Conservation (phyloP, 2,113 vertebrate genomes). For the Leucopsar rothschildi region DNA sequence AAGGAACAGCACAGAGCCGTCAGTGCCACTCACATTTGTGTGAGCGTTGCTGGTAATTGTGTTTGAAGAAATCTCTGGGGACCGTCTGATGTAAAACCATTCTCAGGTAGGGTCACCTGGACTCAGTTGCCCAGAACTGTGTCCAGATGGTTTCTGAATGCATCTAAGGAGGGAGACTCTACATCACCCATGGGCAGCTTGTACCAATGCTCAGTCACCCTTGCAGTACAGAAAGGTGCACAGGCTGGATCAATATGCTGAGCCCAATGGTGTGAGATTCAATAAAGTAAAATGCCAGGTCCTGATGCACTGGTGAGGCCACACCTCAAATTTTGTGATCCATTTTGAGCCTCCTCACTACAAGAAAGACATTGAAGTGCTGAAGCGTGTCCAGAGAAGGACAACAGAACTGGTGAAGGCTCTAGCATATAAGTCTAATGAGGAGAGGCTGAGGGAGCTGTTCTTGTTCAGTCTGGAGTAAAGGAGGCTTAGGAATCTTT, state of each 20-base stretch:
- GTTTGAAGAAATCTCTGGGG: background rate
- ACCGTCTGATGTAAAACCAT: background rate
- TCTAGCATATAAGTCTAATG: background rate
- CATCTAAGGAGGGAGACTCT: background rate
- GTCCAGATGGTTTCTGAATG: background rate
- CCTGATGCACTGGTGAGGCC: background rate
- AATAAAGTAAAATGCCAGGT: background rate
- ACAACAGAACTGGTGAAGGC: background rate
- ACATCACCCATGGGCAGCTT: background rate
- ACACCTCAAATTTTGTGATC: background rate
- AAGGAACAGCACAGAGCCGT: background rate
- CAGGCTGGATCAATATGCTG: accelerated
- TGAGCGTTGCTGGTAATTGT: background rate
- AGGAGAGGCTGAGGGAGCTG: background rate
- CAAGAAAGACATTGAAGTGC: background rate
- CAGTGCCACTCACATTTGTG: background rate
- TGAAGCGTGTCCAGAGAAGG: background rate
- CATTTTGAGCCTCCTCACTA: background rate
- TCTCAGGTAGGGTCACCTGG: background rate
- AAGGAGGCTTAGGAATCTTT: background rate
- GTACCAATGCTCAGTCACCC: background rate
- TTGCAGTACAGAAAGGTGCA: background rate
- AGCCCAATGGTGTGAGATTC: background rate
- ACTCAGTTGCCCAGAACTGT: background rate
- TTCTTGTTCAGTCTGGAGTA: background rate